Conservation (phyloP, 30 jellyfish, hydroid and myxozoan genomes). For the Aurelia sp. region DNA sequence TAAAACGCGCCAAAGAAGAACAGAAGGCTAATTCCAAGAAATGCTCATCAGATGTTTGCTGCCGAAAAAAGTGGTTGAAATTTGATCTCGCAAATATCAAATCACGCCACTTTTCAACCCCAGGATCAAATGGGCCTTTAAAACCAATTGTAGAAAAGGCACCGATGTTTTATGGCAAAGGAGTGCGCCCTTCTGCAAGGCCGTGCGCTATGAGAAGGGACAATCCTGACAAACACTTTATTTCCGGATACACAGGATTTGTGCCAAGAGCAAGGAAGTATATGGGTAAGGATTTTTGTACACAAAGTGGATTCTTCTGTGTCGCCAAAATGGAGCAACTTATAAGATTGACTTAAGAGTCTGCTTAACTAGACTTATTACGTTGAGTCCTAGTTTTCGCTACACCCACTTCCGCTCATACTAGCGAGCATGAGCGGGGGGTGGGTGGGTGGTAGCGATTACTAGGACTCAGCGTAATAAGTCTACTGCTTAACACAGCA, state of each 20-base stretch:
- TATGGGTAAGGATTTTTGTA: conserved; percentile 64
- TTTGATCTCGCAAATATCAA: conserved; percentile 26
- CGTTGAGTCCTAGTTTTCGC: too few relatives aligned
- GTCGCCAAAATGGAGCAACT: too few relatives aligned
- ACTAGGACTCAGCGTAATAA: too few relatives aligned
- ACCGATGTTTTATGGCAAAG: conserved; percentile 77
- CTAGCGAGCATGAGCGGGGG: too few relatives aligned
- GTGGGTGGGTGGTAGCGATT: too few relatives aligned
- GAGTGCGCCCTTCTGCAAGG: conserved; percentile 74
- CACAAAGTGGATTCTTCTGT: too few relatives aligned
- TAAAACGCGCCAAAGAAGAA: conserved; percentile 55
- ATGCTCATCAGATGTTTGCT: neutral
- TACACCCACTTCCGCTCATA: too few relatives aligned
- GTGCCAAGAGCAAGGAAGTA: conserved; percentile 86
- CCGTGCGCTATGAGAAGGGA: conserved; percentile 76
- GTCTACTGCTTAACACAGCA: too few relatives aligned
- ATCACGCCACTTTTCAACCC: neutral
- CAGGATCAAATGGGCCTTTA: conserved; percentile 30
- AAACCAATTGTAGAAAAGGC: conserved; percentile 75
- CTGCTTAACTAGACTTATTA: too few relatives aligned
- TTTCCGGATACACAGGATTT: conserved; percentile 95
- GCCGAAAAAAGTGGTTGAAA: neutral
- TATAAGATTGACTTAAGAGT: too few relatives aligned
- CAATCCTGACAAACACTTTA: conserved; percentile 78
- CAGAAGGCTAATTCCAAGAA: conserved; percentile 45